A percentile compares a stretch with the other conserved stretches of the same genome.
Evolutionary conservation across 2,113 vertebrate genomes (phyloP).

Genomic region (Chroicocephalus ridibundus): DNA sequence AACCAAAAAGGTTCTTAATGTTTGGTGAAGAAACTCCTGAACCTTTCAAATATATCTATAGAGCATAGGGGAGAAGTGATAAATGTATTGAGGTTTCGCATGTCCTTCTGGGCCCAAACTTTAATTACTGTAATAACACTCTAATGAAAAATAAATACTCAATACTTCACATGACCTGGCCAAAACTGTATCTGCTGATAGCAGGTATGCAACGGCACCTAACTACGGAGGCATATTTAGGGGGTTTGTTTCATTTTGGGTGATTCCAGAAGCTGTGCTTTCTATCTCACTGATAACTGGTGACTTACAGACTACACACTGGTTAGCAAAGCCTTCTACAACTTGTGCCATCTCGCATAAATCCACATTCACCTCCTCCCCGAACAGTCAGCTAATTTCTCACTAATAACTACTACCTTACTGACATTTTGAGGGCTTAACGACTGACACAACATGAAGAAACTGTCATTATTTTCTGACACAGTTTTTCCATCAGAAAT

Average conservation of each 20-base stretch:
- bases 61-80: background rate
- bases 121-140: background rate
- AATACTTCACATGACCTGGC: background rate
- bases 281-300: background rate
- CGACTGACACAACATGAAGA: accelerated
- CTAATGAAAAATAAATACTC: background rate
- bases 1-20: background rate
- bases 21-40: background rate
- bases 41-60: background rate
- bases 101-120: background rate
- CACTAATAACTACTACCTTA: background rate
- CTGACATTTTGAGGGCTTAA: background rate
- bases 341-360: background rate
- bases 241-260: background rate
- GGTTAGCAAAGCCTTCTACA: background rate
- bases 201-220: background rate
- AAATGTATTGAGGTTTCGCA: background rate
- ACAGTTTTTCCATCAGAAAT: background rate
- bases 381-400: background rate
- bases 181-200: background rate
- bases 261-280: background rate
- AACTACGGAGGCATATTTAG: background rate
- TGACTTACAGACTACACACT: background rate
- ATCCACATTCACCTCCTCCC: background rate
- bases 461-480: background rate